These are phyloP conservation scores for Aquatica leii DNA, from an alignment of 2,888 invertebrate genomes.

Conservation along the genomic window DNA sequence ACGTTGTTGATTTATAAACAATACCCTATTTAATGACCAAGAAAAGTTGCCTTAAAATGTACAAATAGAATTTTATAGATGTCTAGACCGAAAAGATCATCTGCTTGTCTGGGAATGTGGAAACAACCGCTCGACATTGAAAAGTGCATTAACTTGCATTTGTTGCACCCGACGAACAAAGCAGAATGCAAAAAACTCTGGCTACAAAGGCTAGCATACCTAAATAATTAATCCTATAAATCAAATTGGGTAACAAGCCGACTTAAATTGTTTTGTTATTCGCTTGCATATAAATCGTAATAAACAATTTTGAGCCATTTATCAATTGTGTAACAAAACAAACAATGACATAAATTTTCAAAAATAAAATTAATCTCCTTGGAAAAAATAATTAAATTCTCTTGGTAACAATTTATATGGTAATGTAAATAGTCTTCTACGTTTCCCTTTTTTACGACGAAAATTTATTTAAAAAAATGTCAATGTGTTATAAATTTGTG, in stretches of 20 bases:
- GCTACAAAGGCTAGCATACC: background rate
- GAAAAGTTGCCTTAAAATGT: slow-evolving; percentile 3
- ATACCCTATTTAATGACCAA: slow-evolving; percentile 4
- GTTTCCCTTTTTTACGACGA: too few species aligned
- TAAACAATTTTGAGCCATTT: background rate
- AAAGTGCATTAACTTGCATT: slow-evolving; percentile 35
- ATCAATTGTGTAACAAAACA: background rate
- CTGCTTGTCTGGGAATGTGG: slow-evolving; percentile 49
- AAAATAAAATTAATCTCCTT: too few species aligned
- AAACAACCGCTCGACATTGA: slow-evolving; percentile 45
- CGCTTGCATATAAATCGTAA: slow-evolving; percentile 3
- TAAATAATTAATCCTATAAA: slow-evolving; percentile 1
- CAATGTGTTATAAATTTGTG: too few species aligned
- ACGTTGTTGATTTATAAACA: background rate
- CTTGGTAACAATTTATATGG: too few species aligned
- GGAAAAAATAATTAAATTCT: too few species aligned
- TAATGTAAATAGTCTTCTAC: too few species aligned
- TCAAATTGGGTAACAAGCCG: slow-evolving; percentile 1
- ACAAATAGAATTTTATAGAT: background rate
- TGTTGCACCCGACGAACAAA: background rate
- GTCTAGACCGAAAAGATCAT: slow-evolving; percentile 31
- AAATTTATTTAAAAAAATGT: too few species aligned
- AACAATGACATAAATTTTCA: background rate
- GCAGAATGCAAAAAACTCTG: too few species aligned
- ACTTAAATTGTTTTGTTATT: slow-evolving; percentile 13